Evolutionary conservation across 2,888 invertebrate species (phyloP).

Genomic region (Xestoiulus laeticollis): DNA sequence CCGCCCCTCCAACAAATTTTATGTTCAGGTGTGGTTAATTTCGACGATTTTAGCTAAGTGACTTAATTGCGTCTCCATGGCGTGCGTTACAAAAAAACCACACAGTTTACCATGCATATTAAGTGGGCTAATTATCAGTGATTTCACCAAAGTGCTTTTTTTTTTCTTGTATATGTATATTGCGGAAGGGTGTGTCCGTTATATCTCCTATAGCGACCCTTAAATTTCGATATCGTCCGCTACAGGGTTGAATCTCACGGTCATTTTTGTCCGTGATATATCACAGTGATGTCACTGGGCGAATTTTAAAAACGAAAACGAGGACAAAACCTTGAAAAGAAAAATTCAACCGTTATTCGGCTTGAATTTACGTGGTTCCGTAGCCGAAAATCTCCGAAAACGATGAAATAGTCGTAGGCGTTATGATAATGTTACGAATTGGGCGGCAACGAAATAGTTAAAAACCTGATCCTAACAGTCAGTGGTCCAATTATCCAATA

Average conservation of each 20-base stretch:
- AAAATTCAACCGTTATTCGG: not conserved
- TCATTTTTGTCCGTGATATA: not conserved
- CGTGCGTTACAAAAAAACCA: not conserved
- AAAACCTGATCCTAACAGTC: too few relatives aligned
- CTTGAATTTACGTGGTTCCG: too few relatives aligned
- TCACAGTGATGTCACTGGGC: not conserved
- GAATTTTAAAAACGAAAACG: not conserved
- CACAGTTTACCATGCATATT: not conserved
- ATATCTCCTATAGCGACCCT: too few relatives aligned
- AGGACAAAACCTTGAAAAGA: not conserved
- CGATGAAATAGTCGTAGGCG: too few relatives aligned
- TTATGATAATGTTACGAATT: too few relatives aligned
- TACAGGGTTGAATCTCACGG: not conserved
- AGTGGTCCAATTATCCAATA: too few relatives aligned
- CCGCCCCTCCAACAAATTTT: not conserved
- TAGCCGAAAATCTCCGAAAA: too few relatives aligned
- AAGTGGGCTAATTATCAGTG: not conserved
- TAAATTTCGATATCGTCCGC: too few relatives aligned
- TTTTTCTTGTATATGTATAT: not conserved
- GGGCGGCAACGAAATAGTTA: too few relatives aligned
- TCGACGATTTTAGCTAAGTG: not conserved
- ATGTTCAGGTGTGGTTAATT: conserved; percentile 1
- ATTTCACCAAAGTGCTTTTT: not conserved
- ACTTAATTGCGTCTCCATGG: not conserved
- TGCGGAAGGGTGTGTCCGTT: not conserved